Base-by-base conservation (phyloP, 2,888 invertebrate genomes). In the Netelia melanura region DNA sequence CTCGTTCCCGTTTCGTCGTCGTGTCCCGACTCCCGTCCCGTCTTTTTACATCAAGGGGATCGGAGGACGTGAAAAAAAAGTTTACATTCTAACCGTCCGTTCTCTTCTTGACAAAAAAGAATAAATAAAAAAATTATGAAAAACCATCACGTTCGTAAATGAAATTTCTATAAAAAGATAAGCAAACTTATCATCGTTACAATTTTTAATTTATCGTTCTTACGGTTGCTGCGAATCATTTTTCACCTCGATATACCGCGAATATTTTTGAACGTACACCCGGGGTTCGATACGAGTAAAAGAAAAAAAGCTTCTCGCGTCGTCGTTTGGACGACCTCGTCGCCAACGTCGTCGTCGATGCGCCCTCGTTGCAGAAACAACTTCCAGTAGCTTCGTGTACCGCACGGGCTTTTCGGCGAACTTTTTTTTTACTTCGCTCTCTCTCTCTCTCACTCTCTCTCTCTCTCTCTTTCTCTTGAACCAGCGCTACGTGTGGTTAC, bases 341-440 rank as follows among this genome's bases (percentile, higher is more conserved):
- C 38, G 38, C 38, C 8, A 38, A 38, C 38, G 38, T 38, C 38
- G 38, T 48, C 62, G 62, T 11, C n/a, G 30, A 17, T 25, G 61
- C 61, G 61, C n/a, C 38, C 21, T 21, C 21, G 21, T 44, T 65
- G 64, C 21, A 38, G 17, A 44, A 75, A 38, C 62, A 74, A 62
- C 62, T 52, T 62, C 25, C 61, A 17, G 10, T 5, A 30, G 62
- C 48, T 62, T 62, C 62, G 48, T 62, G n/a, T 21, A 21, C 17
- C 70, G 56, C 30, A 6, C 5, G 48, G 21, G 23, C 44, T 62
- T 67, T 44, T 43, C 44, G 2, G 23, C 61, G 79, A 75, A 70
- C 23, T 75, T 70, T 68, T 68, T 62, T 17, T n/a, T 77, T 65
- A 71, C 77, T 58, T 48, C 44, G 56, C 17, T 11, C 56, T 80